Evolutionary conservation across 1,140 invertebrate species (phyloP), one percentile per base, ranked within the genome.

Genomic region (Anoplophora glabripennis): DNA sequence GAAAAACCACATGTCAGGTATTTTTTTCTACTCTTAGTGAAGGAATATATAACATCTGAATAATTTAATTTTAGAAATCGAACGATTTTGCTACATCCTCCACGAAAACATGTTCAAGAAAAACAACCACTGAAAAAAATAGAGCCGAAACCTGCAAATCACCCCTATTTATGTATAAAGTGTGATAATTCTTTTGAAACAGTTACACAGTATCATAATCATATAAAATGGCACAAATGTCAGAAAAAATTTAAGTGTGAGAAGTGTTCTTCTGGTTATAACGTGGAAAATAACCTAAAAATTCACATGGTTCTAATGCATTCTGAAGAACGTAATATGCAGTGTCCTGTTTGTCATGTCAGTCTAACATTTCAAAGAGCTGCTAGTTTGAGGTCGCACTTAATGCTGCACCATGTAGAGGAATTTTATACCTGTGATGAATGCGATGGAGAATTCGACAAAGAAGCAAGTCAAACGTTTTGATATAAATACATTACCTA

Each of bases 311-410:
- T 84, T 21, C 82, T 80, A 4, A 38, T 57, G n/a, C 67, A 69
- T 60, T 83, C 86, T 66, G 79, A 80, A 52, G 74, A 74, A 21
- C 74, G 77, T n/a, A 74, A 79, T 41, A 78, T 77, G 36, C 83
- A 80, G 63, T 88, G 86, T 76, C 86, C 87, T 0, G 81, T 85
- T 64, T 89, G 88, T 71, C 72, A 78, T 44, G 75, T 77, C 68
- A 73, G 77, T 36, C 75, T 77, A 44, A 53, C 53, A 61, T 89
- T 89, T 72, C 79, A 83, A 1, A 76, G 87, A 48, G 74, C 86
- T 40, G 87, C 87, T 11, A 84, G 85, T 72, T 78, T 89, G 3
- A 89, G 87, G 63, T 81, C 85, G n/a, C 88, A 89, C 68, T 78
- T 89, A 57, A 72, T 83, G 68, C 57, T 87, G 5, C 88, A 89